Percentiles rank a stretch among this genome's conserved stretches.
phyloP scores from a whole-genome alignment of 1,140 invertebrate species.

The Camponotus vicinus region DNA sequence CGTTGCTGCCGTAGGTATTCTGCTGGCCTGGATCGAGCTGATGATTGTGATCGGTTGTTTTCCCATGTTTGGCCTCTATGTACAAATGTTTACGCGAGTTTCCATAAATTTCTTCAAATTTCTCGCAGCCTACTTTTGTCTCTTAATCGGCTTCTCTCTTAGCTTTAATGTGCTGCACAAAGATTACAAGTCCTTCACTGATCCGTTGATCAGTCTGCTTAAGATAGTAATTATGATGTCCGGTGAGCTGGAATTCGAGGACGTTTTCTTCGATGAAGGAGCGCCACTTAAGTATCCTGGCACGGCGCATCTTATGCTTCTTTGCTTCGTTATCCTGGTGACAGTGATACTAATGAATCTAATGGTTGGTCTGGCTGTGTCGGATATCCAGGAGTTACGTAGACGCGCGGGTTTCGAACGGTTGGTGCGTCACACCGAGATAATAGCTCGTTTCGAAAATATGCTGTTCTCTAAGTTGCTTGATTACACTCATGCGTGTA shows the following conservation, averaged over 20 bases:
- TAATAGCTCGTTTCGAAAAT: constrained; percentile 92
- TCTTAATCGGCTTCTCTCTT: constrained; percentile 92
- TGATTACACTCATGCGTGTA: constrained; percentile 88
- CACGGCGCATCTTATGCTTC: constrained; percentile 92
- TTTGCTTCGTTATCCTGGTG: constrained; percentile 92
- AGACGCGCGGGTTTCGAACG: constrained; percentile 93
- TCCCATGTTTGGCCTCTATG: constrained; percentile 94
- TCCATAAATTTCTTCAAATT: constrained; percentile 94
- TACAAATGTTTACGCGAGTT: constrained; percentile 94
- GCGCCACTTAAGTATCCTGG: constrained; percentile 87
- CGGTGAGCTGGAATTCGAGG: constrained; percentile 94
- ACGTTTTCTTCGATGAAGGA: constrained; percentile 91
- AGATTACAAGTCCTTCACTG: constrained; percentile 89
- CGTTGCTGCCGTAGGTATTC: constrained; percentile 91
- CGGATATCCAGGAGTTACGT: constrained; percentile 94
- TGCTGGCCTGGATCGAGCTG: constrained; percentile 92
- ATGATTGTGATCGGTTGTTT: constrained; percentile 94
- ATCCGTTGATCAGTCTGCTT: constrained; percentile 88
- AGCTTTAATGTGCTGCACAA: constrained; percentile 93
- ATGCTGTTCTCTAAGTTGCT: constrained; percentile 92
- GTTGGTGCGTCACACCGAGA: constrained; percentile 92
- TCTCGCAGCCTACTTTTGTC: constrained; percentile 92
- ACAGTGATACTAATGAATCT: constrained; percentile 95
- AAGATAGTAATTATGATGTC: constrained; percentile 97
- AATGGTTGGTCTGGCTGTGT: constrained; percentile 94